These are phyloP conservation scores for Schmidtea mediterranea DNA, from an alignment of 1,140 invertebrate species.

Conservation along the genomic window DNA sequence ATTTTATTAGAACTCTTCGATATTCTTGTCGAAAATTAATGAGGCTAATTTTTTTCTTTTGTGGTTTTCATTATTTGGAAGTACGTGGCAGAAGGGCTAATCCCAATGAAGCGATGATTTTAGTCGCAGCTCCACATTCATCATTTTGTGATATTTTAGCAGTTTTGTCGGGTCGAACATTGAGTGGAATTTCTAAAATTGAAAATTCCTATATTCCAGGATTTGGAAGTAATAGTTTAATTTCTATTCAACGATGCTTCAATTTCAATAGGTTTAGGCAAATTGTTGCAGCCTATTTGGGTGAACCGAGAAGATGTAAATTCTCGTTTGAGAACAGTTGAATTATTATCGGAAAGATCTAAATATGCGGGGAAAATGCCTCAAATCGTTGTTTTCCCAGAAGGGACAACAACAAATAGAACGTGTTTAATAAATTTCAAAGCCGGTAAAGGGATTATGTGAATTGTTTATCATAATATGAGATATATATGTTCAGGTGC, in stretches of 20 bases:
- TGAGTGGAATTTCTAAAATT: too few relatives aligned
- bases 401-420: slow-evolving; percentile 68
- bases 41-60: slow-evolving; percentile 41
- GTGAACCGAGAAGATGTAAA: too few relatives aligned
- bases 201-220: too few relatives aligned
- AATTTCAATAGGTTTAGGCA: too few relatives aligned
- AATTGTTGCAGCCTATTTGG: too few relatives aligned
- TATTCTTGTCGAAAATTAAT: too few relatives aligned
- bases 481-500: slow-evolving; percentile 1
- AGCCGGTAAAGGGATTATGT: slow-evolving; percentile 36
- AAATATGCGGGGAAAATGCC: slow-evolving; percentile 27
- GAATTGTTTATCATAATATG: not conserved
- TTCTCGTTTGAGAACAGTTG: too few relatives aligned
- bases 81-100: slow-evolving; percentile 38
- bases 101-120: slow-evolving; percentile 45
- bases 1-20: too few relatives aligned
- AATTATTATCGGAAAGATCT: too few relatives aligned
- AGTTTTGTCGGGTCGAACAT: slow-evolving; percentile 19
- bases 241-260: too few relatives aligned
- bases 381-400: slow-evolving; percentile 63
- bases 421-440: slow-evolving; percentile 66
- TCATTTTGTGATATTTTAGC: slow-evolving; percentile 61
- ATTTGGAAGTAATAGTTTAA: too few relatives aligned
- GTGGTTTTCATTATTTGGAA: slow-evolving; percentile 47
- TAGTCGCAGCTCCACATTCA: slow-evolving; percentile 64